Conservation (phyloP, 2,113 vertebrate genomes). For the Carlito syrichta region DNA sequence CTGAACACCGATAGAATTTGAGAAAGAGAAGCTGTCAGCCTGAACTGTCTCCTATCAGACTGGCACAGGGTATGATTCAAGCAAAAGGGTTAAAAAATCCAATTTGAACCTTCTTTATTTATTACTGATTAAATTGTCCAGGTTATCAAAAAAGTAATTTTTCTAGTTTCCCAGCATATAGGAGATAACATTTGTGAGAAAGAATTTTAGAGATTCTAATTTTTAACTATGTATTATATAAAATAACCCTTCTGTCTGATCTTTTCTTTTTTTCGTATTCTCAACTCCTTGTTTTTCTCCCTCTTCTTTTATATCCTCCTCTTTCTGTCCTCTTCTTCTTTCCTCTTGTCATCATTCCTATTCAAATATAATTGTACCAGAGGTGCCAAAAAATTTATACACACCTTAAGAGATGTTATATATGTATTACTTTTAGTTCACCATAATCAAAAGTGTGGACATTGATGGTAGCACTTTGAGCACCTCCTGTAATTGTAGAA, state of each 20-base stretch:
- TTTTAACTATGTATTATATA: background rate
- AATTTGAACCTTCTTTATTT: background rate
- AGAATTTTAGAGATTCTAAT: background rate
- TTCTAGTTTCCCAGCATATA: background rate
- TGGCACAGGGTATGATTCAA: background rate
- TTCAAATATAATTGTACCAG: background rate
- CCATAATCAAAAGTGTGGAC: no score
- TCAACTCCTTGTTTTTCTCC: background rate
- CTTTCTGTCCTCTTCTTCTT: background rate
- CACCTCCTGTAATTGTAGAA: no score
- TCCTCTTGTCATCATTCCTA: background rate
- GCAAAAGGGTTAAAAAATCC: background rate
- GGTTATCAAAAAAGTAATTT: background rate
- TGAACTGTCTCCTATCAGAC: background rate
- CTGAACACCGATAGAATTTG: background rate
- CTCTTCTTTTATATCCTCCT: background rate
- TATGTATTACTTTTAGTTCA: no score
- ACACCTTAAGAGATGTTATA: no score
- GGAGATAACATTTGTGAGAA: background rate
- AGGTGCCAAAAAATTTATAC: no score
- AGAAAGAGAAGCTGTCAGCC: background rate
- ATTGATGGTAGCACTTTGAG: no score
- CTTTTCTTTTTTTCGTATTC: background rate
- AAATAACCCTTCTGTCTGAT: background rate
- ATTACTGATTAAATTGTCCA: background rate